A percentile compares a stretch with the other conserved stretches of the same genome.
Conservation (phyloP, 2,888 invertebrate species). For the Cepaea hortensis region DNA sequence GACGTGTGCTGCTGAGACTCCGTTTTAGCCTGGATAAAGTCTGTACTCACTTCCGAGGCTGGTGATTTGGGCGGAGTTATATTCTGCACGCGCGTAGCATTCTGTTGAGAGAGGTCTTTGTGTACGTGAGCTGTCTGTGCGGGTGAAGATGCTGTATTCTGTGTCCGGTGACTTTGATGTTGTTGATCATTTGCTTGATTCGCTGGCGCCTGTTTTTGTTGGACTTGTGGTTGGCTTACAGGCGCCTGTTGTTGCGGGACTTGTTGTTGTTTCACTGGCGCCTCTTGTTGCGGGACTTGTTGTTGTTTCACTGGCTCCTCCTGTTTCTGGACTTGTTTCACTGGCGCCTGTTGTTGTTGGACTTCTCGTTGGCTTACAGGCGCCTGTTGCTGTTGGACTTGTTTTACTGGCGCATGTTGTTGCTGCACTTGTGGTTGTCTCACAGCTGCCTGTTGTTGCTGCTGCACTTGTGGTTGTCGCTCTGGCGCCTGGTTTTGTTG, state of each 20-base stretch:
- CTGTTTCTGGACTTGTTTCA: not conserved
- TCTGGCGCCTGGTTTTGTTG: not conserved
- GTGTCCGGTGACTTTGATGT: not conserved
- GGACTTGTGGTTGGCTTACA: not conserved
- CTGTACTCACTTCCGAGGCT: not conserved
- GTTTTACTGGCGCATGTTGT: constrained; percentile 1
- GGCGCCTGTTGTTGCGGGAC: constrained; percentile 7
- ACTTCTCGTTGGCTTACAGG: constrained; percentile 4
- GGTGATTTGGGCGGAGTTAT: not conserved
- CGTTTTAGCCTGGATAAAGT: not conserved
- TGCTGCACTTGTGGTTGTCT: not conserved
- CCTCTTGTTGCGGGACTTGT: not conserved
- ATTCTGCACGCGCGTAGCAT: not conserved
- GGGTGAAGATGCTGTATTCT: not conserved
- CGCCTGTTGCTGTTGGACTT: not conserved
- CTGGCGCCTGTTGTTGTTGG: not conserved
- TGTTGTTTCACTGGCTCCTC: not conserved
- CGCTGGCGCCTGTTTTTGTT: not conserved
- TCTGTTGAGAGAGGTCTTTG: not conserved
- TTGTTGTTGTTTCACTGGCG: not conserved
- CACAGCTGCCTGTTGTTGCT: not conserved
- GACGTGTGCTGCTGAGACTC: not conserved
- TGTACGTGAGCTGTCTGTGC: not conserved
- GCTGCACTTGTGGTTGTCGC: not conserved
- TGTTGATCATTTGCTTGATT: not conserved